phyloP scores from a whole-genome alignment of 30 jellyfish, hydroid and myxozoan species.

The Cassiopea andromeda region DNA sequence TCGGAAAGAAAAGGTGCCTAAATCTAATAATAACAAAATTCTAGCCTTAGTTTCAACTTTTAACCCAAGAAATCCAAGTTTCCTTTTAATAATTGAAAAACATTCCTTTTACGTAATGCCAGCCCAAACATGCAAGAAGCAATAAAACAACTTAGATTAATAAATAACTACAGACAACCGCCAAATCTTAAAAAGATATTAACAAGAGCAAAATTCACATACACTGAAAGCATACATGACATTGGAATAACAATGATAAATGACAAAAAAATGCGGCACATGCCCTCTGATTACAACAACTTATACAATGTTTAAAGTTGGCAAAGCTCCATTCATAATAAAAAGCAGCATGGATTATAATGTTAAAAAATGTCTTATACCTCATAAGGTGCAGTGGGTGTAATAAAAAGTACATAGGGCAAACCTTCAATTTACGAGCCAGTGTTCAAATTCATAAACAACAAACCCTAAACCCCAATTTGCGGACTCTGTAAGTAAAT shows the following conservation, averaged over 20 bases:
- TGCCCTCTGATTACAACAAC: too few species aligned
- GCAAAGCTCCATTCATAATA: too few species aligned
- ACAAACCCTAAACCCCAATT: conserved; percentile 4
- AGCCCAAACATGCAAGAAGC: conserved; percentile 22
- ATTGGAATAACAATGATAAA: too few species aligned
- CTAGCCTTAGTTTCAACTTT: background rate
- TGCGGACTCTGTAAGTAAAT: conserved; percentile 14
- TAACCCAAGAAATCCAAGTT: conserved; percentile 3
- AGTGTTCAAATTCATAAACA: conserved; percentile 23
- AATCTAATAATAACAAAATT: background rate
- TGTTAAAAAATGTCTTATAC: background rate
- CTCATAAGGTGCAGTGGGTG: too few species aligned
- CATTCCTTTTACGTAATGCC: background rate
- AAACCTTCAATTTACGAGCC: conserved; percentile 24
- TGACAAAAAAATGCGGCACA: too few species aligned
- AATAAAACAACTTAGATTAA: background rate
- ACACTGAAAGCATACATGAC: too few species aligned
- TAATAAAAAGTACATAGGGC: conserved; percentile 10
- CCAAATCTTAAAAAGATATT: too few species aligned
- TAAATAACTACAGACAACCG: background rate
- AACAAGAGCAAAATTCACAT: too few species aligned
- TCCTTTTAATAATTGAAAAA: conserved; percentile 1
- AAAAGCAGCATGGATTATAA: too few species aligned
- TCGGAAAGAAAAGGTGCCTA: background rate
- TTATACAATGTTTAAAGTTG: too few species aligned